A percentile compares a stretch with the other conserved stretches of the same genome.
Evolutionary conservation across 2,113 vertebrate species (phyloP).

Genomic region (Hippopotamus amphibius): DNA sequence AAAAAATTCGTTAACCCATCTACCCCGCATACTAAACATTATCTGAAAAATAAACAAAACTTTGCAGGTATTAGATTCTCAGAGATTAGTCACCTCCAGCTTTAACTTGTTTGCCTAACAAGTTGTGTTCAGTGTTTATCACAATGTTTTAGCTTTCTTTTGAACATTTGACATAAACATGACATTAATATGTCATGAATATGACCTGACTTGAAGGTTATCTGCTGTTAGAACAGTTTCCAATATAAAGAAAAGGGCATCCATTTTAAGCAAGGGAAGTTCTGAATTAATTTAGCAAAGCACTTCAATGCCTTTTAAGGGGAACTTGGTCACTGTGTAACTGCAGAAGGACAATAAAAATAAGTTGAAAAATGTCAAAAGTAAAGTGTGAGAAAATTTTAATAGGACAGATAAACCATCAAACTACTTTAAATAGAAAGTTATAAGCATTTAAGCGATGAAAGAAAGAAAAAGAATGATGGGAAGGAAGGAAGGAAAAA

Average conservation of each 20-base stretch:
- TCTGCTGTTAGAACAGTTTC: background rate
- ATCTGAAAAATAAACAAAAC: background rate
- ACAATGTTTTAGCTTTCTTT: background rate
- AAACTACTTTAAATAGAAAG: background rate
- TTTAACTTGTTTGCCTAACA: background rate
- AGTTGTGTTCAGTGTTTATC: background rate
- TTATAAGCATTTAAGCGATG: background rate
- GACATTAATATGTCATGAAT: background rate
- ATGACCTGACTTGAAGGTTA: background rate
- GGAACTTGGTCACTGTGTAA: background rate
- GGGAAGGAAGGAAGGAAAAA: background rate
- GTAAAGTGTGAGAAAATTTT: background rate
- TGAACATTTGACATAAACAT: background rate
- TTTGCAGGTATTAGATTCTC: background rate
- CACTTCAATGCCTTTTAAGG: background rate
- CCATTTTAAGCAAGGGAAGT: background rate
- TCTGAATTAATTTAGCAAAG: slow-evolving; percentile 20
- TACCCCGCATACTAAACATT: background rate
- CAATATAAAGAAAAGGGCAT: background rate
- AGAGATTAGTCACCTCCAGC: background rate
- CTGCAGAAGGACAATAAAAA: background rate
- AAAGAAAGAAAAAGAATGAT: background rate
- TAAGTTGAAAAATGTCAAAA: background rate
- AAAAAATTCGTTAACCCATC: background rate
- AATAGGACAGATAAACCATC: background rate